These are phyloP conservation scores for Didymodactylos carnosus DNA, from an alignment of 2,888 invertebrate species.

Conservation along the genomic window DNA sequence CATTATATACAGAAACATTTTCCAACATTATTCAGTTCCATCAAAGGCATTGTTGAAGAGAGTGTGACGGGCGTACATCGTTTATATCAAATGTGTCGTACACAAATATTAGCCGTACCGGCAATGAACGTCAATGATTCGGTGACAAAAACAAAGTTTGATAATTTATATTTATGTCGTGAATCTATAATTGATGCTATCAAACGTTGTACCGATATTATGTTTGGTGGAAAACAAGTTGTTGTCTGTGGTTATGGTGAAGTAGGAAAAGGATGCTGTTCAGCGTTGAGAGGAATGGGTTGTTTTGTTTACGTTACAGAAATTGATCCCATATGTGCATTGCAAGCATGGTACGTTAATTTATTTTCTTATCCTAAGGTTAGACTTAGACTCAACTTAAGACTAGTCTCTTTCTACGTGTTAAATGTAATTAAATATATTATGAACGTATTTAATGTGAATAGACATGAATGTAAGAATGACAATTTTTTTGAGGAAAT, in stretches of 20 bases:
- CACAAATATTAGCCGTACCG: slow-evolving; percentile 72
- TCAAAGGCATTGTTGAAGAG: slow-evolving; percentile 88
- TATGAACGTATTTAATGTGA: no score
- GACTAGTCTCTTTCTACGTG: no score
- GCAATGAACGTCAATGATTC: slow-evolving; percentile 98
- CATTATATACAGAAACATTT: slow-evolving; percentile 88
- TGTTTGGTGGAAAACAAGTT: slow-evolving; percentile 93
- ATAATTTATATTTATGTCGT: slow-evolving; percentile 83
- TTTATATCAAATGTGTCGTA: slow-evolving; percentile 76
- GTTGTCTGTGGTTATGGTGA: slow-evolving; percentile 71
- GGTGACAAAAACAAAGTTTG: slow-evolving; percentile 91
- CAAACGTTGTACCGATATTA: slow-evolving; percentile 74
- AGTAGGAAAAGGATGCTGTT: slow-evolving; percentile 86
- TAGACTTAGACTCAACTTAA: no score
- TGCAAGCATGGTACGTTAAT: slow-evolving; percentile 58
- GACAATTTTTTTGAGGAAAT: no score
- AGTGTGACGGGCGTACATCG: slow-evolving; percentile 94
- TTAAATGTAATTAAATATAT: no score
- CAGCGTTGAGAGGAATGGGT: slow-evolving; percentile 76
- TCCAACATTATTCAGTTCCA: slow-evolving; percentile 72
- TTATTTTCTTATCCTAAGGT: no score
- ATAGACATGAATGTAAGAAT: no score
- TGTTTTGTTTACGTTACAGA: slow-evolving; percentile 79
- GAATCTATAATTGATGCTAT: slow-evolving; percentile 63
- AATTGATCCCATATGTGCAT: slow-evolving; percentile 88